Conservation (phyloP, 2,888 invertebrate genomes). For the Latrodectus hesperus region DNA sequence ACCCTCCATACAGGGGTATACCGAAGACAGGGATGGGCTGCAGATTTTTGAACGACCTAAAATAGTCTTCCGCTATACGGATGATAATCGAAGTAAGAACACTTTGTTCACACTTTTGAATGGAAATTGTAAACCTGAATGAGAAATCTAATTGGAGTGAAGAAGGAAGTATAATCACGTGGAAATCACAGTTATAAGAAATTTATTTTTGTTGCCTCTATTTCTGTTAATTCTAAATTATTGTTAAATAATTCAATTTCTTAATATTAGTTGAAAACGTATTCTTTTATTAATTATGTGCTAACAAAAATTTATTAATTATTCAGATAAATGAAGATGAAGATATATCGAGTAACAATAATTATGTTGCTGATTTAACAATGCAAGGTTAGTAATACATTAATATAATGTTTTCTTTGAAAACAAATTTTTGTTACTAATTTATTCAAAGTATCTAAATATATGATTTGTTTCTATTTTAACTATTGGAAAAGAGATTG, state of each 20-base stretch:
- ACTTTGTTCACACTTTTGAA: too few relatives aligned
- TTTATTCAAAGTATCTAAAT: not conserved
- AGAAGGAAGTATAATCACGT: too few relatives aligned
- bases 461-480: not conserved
- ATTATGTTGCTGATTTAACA: conserved; percentile 31
- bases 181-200: too few relatives aligned
- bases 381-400: conserved; percentile 26
- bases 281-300: not conserved
- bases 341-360: conserved; percentile 6
- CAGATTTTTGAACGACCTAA: too few relatives aligned
- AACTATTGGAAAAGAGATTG: not conserved
- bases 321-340: conserved; percentile 23
- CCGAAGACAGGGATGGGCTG: too few relatives aligned
- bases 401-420: not conserved
- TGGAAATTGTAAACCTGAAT: too few relatives aligned
- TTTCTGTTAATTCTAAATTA: too few relatives aligned
- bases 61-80: too few relatives aligned
- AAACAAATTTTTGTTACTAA: not conserved
- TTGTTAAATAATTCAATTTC: not conserved
- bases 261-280: not conserved
- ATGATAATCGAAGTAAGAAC: too few relatives aligned
- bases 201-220: too few relatives aligned
- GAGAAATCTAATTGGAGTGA: too few relatives aligned
- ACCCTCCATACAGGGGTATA: too few relatives aligned
- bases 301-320: not conserved